phyloP scores from a whole-genome alignment of 1,140 invertebrate species.

The Sitobion miscanthi region DNA sequence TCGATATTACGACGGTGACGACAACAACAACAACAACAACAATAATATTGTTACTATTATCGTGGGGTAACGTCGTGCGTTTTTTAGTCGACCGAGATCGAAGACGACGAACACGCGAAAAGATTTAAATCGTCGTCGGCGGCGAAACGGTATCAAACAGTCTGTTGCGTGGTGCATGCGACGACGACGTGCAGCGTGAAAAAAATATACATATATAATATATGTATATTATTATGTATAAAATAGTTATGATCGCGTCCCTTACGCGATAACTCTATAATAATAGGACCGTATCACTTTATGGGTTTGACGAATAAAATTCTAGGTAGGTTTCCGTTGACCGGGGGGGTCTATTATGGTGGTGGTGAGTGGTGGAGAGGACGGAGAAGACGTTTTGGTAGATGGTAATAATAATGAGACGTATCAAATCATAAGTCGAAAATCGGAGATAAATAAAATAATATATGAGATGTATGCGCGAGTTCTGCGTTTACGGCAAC shows the following conservation, averaged over 20 bases:
- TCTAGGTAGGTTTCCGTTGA: background rate
- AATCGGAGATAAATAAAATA: background rate
- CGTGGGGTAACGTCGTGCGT: background rate
- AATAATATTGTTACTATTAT: background rate
- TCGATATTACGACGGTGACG: background rate
- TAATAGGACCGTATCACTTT: background rate
- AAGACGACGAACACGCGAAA: conserved; percentile 1
- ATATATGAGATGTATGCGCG: background rate
- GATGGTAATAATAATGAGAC: background rate
- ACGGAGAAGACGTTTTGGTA: background rate
- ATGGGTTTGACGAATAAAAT: background rate
- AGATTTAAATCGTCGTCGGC: background rate
- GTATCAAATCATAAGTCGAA: background rate
- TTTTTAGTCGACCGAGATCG: background rate
- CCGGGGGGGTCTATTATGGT: background rate
- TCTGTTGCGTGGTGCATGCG: background rate
- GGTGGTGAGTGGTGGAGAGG: background rate
- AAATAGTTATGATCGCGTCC: background rate
- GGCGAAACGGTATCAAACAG: background rate
- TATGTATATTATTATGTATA: too few species aligned
- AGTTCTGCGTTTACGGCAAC: background rate
- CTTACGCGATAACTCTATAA: background rate
- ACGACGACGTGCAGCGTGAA: too few species aligned
- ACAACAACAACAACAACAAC: background rate
- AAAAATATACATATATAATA: too few species aligned